phyloP scores from a whole-genome alignment of 2,888 invertebrate species.

The Drosophila trichaetosa region DNA sequence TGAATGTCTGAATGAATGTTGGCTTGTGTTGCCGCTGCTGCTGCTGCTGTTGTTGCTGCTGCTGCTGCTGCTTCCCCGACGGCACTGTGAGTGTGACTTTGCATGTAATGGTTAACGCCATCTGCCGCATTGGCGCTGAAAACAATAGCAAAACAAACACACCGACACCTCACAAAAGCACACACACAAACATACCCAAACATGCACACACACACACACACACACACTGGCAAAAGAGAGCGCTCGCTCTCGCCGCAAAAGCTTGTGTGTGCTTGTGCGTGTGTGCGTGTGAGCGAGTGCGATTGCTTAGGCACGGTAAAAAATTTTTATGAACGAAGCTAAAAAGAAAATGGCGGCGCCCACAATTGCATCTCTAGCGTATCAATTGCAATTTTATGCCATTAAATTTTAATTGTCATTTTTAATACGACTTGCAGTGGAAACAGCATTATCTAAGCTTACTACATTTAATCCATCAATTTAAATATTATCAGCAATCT shows the following conservation, averaged over 20 bases:
- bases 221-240: slow-evolving; percentile 11
- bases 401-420: slow-evolving; percentile 21
- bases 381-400: slow-evolving; percentile 17
- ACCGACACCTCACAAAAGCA: slow-evolving; percentile 35
- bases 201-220: slow-evolving; percentile 6
- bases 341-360: slow-evolving; percentile 72
- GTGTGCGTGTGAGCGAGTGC: slow-evolving; percentile 29
- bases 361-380: slow-evolving; percentile 37
- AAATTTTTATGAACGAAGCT: slow-evolving; percentile 69
- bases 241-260: slow-evolving; percentile 44
- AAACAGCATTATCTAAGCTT: background rate
- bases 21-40: slow-evolving; percentile 11
- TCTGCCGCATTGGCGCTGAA: slow-evolving; percentile 53
- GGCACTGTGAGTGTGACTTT: slow-evolving; percentile 71
- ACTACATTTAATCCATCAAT: slow-evolving; percentile 2
- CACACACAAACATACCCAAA: slow-evolving; percentile 1
- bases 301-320: slow-evolving; percentile 68
- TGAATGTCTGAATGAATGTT: slow-evolving; percentile 56
- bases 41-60: slow-evolving; percentile 9
- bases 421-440: background rate
- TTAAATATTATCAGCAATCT: background rate
- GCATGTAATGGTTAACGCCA: slow-evolving; percentile 79
- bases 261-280: slow-evolving; percentile 21
- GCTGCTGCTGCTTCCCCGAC: slow-evolving; percentile 25
- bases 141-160: slow-evolving; percentile 73